These are phyloP conservation scores for Nanorana parkeri DNA, from an alignment of 2,113 vertebrate genomes.

Conservation along the genomic window DNA sequence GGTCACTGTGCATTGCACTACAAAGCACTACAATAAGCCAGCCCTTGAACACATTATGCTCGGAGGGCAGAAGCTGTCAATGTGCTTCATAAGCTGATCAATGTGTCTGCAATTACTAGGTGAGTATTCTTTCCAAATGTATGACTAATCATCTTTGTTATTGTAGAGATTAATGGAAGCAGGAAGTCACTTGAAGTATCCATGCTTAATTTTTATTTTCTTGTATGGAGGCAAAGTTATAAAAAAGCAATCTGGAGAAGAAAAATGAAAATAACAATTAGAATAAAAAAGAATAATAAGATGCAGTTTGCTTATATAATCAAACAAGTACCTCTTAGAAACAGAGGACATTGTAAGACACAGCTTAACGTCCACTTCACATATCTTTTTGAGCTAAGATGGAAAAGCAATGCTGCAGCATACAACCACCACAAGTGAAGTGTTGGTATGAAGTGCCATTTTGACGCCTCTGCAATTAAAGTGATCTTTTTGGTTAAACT, in stretches of 20 bases:
- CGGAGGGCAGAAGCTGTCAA: neutral
- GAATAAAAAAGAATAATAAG: slow-evolving; percentile 9
- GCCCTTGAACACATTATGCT: neutral
- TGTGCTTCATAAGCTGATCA: slow-evolving; percentile 35
- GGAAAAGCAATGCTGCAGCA: neutral
- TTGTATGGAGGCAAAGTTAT: neutral
- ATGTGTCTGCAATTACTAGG: slow-evolving; percentile 31
- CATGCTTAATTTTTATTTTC: slow-evolving; percentile 10
- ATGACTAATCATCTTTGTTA: slow-evolving; percentile 39
- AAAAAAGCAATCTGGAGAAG: neutral
- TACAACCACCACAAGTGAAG: too few relatives aligned
- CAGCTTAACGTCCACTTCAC: neutral
- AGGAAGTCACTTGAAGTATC: slow-evolving; percentile 7
- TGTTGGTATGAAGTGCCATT: too few relatives aligned
- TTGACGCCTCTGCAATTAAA: too few relatives aligned
- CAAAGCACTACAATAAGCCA: neutral
- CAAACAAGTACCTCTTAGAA: neutral
- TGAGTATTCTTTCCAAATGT: slow-evolving; percentile 7
- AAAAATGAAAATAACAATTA: slow-evolving; percentile 3
- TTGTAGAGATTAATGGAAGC: neutral
- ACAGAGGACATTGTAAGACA: neutral
- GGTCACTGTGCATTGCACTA: neutral
- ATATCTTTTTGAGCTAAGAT: neutral
- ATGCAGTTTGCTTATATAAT: slow-evolving; percentile 1
- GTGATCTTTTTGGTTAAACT: neutral